Percentiles rank a stretch among this genome's conserved stretches.
Evolutionary conservation across 2,113 vertebrate genomes (phyloP).

Genomic region (Centropus bengalensis): DNA sequence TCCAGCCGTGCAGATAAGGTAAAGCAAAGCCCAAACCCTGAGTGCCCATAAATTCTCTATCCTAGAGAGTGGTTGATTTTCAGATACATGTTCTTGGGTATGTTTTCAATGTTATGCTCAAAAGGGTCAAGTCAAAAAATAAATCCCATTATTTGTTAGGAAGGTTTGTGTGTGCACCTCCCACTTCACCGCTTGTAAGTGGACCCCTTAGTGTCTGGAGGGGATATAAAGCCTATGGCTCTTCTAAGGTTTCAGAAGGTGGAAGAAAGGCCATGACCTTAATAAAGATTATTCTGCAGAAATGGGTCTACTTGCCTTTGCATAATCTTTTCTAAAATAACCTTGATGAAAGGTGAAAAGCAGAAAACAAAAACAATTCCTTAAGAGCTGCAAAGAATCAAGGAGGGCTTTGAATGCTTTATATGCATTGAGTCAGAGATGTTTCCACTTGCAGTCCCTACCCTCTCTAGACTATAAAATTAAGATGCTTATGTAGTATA

Average conservation of each 20-base stretch:
- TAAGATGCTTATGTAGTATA: not conserved
- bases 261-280: constrained; percentile 34
- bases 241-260: constrained; percentile 49
- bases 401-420: not conserved
- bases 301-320: not conserved
- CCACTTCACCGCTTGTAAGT: constrained; percentile 43
- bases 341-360: not conserved
- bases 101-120: constrained; percentile 26
- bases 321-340: not conserved
- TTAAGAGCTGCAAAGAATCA: not conserved
- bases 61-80: constrained; percentile 17
- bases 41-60: not conserved
- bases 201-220: constrained; percentile 2
- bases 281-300: constrained; percentile 28
- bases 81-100: constrained; percentile 12
- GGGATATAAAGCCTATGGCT: not conserved
- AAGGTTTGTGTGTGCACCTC: constrained; percentile 3
- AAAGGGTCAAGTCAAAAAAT: constrained; percentile 14
- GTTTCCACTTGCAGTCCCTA: not conserved
- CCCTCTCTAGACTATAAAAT: not conserved
- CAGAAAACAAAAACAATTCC: not conserved
- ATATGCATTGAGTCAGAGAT: not conserved
- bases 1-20: not conserved
- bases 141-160: constrained; percentile 27
- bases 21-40: not conserved